A percentile compares a stretch with the other conserved stretches of the same genome.
Evolutionary conservation across 2,113 vertebrate genomes (phyloP).

Genomic region (Eleginops maclovinus): DNA sequence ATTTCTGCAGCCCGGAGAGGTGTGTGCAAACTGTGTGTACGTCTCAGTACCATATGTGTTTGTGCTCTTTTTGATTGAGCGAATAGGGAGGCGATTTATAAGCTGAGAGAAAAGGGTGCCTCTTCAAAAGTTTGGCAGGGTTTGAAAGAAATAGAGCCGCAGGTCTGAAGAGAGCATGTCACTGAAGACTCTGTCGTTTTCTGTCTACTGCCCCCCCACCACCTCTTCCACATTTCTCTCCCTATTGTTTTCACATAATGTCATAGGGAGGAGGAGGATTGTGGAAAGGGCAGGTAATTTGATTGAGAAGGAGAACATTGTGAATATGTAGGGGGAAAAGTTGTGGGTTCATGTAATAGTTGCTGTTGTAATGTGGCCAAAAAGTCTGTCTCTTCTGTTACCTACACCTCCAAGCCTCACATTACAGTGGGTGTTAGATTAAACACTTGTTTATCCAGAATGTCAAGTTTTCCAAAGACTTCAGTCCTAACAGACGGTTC

Average conservation of each 20-base stretch:
- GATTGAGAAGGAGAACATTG: constrained; percentile 22
- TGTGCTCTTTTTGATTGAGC: constrained; percentile 31
- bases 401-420: constrained; percentile 19
- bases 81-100: constrained; percentile 88
- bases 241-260: constrained; percentile 14
- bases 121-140: constrained; percentile 86
- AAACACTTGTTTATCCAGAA: constrained; percentile 6
- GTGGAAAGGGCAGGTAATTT: not conserved
- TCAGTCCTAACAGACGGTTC: not conserved
- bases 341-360: not conserved
- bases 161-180: constrained; percentile 76
- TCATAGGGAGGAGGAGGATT: not conserved
- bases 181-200: constrained; percentile 40
- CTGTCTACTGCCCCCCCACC: constrained; percentile 1
- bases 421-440: constrained; percentile 18
- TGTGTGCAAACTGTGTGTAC: constrained; percentile 35
- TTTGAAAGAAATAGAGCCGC: constrained; percentile 83
- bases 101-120: constrained; percentile 83
- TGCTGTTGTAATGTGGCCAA: constrained; percentile 16
- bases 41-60: constrained; percentile 1
- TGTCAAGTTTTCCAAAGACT: constrained; percentile 13
- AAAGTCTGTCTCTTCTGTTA: constrained; percentile 20
- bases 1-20: constrained; percentile 77
- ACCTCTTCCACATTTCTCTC: not conserved
- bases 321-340: not conserved